Conservation (phyloP, 1,140 invertebrate genomes). For the Limonius californicus region DNA sequence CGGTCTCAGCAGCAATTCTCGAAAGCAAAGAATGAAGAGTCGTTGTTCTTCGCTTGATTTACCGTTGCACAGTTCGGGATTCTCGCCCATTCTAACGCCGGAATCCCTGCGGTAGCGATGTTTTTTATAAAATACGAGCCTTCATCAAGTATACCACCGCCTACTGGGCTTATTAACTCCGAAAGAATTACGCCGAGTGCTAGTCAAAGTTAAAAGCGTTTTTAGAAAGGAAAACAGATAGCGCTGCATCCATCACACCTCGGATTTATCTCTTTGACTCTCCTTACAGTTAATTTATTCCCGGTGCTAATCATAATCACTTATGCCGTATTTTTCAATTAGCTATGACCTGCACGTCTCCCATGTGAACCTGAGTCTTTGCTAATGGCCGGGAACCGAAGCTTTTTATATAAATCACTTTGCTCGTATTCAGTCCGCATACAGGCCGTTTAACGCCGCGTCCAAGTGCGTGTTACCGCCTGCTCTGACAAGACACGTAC, state of each 20-base stretch:
- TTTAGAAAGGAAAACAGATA: neutral
- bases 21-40: neutral
- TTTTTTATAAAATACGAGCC: conserved; percentile 7
- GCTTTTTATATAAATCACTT: conserved; percentile 13
- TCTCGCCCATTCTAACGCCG: neutral
- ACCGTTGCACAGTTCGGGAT: neutral
- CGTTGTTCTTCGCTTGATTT: neutral
- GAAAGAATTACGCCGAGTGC: neutral
- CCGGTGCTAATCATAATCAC: conserved; percentile 28
- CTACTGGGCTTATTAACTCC: conserved; percentile 8
- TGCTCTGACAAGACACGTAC: conserved; percentile 20
- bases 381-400: conserved; percentile 8
- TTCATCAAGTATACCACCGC: conserved; percentile 3
- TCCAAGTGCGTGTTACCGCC: conserved; percentile 4
- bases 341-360: conserved; percentile 27
- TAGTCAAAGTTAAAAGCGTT: neutral
- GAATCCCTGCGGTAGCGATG: conserved; percentile 10
- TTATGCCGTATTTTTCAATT: conserved; percentile 31
- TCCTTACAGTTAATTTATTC: conserved; percentile 30
- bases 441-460: neutral
- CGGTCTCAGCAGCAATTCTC: too few relatives aligned
- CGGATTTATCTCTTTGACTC: conserved; percentile 3
- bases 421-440: conserved; percentile 2
- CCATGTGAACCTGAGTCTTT: conserved; percentile 21
- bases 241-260: neutral